Evolutionary conservation across 2,888 invertebrate species (phyloP), one percentile per base, ranked within the genome.

Genomic region (Drosophila mimetica): DNA sequence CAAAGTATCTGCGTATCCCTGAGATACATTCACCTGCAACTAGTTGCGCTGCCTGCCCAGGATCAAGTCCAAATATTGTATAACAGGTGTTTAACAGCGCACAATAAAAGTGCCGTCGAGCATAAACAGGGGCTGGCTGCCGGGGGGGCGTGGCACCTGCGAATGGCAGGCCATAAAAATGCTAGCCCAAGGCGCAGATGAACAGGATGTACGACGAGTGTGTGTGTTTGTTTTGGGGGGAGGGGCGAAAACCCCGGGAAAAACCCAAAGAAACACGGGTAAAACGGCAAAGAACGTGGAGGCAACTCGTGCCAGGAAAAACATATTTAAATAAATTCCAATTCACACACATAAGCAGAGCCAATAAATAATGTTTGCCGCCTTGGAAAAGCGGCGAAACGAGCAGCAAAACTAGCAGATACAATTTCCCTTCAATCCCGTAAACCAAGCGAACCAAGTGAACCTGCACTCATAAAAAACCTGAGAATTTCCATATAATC

Each of bases 301-400:
- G 46, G 54, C 36, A 57, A 25, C 55, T 55, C 55, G 53, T 53
- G 42, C 30, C 50, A 22, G 28, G 50, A 57, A 70, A 70, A 81
- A 85, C 85, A 82, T 87, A 83, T 83, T 85, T 78, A 85, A 85
- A 85, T 87, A 87, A 81, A 87, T 85, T 85, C 82, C 79, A 74
- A 85, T 81, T 70, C 79, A 60, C 85, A 46, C 54, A 46, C 54
- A 60, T 70, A 82, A 66, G 86, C 84, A 63, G 64, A 63, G 85
- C 72, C 81, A 82, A 86, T 82, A 82, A 82, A 82, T 86, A 82
- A 81, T 82, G 82, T 76, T 70, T 71, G 76, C 63, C 42, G 58
- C 63, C 63, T 44, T 52, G 61, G 14, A 32, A 66, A 64, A 58
- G 11, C 76, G 74, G 47, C 41, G 44, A 70, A 60, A 54, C 59